These are phyloP conservation scores for Tympanoctomys barrerae DNA, from an alignment of 2,797 vertebrate genomes.

Conservation along the genomic window DNA sequence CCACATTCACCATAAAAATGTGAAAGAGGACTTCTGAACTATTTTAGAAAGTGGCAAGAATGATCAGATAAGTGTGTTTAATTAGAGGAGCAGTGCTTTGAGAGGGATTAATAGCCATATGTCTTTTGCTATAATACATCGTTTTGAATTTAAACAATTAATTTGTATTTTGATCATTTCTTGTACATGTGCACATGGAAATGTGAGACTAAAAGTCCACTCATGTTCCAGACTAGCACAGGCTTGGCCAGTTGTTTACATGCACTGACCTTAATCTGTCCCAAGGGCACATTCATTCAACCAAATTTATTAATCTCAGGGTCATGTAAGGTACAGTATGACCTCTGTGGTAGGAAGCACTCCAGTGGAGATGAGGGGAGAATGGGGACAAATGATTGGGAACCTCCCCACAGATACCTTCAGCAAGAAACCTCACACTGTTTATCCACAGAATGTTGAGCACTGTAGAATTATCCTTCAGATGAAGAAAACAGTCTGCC, in stretches of 20 bases:
- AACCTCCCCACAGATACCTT: background rate
- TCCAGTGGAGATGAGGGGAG: background rate
- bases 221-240: conserved; percentile 7
- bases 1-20: background rate
- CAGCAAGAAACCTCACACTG: background rate
- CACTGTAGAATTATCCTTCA: background rate
- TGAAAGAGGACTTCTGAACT: background rate
- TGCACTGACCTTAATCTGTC: background rate
- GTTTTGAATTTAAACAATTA: background rate
- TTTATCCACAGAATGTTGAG: background rate
- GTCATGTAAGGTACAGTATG: background rate
- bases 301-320: conserved; percentile 3
- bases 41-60: background rate
- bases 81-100: background rate
- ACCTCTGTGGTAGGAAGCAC: background rate
- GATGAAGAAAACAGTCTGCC: background rate
- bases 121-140: background rate
- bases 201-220: conserved; percentile 1
- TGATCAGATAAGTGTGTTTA: background rate
- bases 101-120: background rate
- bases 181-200: background rate
- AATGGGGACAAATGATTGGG: background rate
- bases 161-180: background rate
- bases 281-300: background rate
- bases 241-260: background rate